These are phyloP conservation scores for Cantharis rufa DNA, from an alignment of 2,888 invertebrate species.

Conservation along the genomic window DNA sequence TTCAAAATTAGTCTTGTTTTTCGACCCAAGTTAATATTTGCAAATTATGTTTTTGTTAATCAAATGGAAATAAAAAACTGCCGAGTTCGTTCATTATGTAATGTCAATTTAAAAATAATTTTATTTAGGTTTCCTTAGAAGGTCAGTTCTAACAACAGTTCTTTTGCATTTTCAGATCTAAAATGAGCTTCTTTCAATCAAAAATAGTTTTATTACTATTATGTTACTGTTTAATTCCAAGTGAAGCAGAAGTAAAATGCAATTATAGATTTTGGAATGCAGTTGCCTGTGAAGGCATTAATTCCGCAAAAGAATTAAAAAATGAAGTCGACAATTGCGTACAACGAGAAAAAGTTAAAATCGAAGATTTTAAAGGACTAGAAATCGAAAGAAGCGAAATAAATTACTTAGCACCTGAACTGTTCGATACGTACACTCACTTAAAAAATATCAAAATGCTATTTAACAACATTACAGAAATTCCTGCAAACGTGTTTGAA, in stretches of 20 bases:
- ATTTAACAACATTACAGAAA: not conserved
- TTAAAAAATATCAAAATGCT: not conserved
- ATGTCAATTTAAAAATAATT: not conserved
- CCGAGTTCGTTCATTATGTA: not conserved
- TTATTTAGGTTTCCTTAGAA: not conserved
- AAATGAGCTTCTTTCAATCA: not conserved
- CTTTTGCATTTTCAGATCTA: not conserved
- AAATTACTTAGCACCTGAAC: not conserved
- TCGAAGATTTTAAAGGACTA: not conserved
- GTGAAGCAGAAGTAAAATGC: not conserved
- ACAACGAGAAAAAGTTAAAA: not conserved
- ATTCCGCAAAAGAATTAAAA: not conserved
- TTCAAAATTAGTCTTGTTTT: not conserved
- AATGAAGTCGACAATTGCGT: not conserved
- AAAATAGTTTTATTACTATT: not conserved
- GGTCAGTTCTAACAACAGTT: not conserved
- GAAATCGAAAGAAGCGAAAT: not conserved
- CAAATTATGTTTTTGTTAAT: not conserved
- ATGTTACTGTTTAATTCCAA: not conserved
- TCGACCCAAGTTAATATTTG: not conserved
- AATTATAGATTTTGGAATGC: not conserved
- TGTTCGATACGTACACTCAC: not conserved
- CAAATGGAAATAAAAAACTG: not conserved
- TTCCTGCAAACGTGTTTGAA: not conserved
- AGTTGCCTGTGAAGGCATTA: not conserved